Conservation (phyloP, 2,113 vertebrate genomes). For the Grantiella picta region DNA sequence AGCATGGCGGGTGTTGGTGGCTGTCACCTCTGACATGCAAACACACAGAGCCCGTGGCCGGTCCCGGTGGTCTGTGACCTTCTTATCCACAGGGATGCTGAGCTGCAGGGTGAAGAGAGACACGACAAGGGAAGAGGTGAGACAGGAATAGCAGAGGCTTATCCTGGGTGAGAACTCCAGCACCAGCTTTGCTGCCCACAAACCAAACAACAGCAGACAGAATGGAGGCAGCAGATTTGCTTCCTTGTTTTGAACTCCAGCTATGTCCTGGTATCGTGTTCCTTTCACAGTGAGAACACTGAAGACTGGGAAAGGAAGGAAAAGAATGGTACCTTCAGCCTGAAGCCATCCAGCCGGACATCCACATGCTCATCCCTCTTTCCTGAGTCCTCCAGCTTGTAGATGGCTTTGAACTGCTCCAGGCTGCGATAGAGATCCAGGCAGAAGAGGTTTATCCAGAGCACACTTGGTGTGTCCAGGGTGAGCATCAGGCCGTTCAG, state of each 20-base stretch:
- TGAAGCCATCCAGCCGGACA: slow-evolving; percentile 84
- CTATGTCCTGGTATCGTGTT: background rate
- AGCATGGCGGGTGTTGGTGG: slow-evolving; percentile 89
- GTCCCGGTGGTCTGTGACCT: slow-evolving; percentile 81
- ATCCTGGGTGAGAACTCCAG: background rate
- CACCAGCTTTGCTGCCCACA: background rate
- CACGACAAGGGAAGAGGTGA: background rate
- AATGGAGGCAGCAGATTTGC: background rate
- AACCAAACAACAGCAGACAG: background rate
- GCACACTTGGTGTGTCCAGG: slow-evolving; percentile 84
- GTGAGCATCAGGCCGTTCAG: slow-evolving; percentile 87
- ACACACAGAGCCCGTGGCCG: slow-evolving; percentile 84
- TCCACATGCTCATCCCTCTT: slow-evolving; percentile 88
- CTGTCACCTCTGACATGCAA: slow-evolving; percentile 65
- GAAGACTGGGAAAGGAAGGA: background rate
- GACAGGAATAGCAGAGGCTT: background rate
- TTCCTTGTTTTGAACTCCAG: background rate
- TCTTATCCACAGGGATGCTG: slow-evolving; percentile 87
- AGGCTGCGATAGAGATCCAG: slow-evolving; percentile 88
- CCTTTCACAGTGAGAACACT: background rate
- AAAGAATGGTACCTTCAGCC: slow-evolving; percentile 78
- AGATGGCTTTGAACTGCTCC: slow-evolving; percentile 95
- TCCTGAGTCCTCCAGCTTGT: slow-evolving; percentile 86
- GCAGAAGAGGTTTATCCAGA: slow-evolving; percentile 94
- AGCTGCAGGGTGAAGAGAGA: slow-evolving; percentile 68